These are phyloP conservation scores for Entosphenus tridentatus DNA, from an alignment of 2,113 vertebrate genomes.

Conservation along the genomic window DNA sequence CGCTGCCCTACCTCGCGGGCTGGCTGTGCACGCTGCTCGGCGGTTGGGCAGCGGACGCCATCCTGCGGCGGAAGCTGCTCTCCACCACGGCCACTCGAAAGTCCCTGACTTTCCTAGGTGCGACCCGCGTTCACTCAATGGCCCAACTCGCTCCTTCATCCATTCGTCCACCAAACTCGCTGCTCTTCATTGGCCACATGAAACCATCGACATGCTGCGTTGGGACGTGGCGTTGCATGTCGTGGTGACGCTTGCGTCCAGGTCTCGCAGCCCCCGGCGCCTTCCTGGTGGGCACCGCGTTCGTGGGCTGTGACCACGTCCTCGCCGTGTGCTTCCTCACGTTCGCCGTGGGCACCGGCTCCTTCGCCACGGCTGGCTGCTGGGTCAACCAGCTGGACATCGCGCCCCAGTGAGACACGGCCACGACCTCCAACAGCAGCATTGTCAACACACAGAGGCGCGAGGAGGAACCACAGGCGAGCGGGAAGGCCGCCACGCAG, in stretches of 20 bases:
- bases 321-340: slow-evolving; percentile 61
- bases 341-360: slow-evolving; percentile 58
- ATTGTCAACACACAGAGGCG: too few species aligned
- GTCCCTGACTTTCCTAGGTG: slow-evolving; percentile 49
- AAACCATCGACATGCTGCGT: too few species aligned
- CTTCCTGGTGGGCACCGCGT: slow-evolving; percentile 62
- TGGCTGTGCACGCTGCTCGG: slow-evolving; percentile 13
- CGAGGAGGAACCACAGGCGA: too few species aligned
- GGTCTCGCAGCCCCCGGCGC: slow-evolving; percentile 71
- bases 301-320: slow-evolving; percentile 49
- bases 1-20: not conserved
- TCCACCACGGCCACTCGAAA: slow-evolving; percentile 52
- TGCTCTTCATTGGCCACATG: too few species aligned
- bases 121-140: slow-evolving; percentile 9
- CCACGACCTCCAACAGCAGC: too few species aligned
- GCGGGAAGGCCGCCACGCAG: too few species aligned
- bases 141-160: too few species aligned
- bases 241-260: slow-evolving; percentile 14
- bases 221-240: too few species aligned
- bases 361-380: slow-evolving; percentile 59
- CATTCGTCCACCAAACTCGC: too few species aligned
- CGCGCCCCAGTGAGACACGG: slow-evolving; percentile 69
- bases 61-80: slow-evolving; percentile 36
- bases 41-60: slow-evolving; percentile 56
- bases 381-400: slow-evolving; percentile 93